Conservation (phyloP, 2,888 invertebrate species). For the Nomada fucata region DNA sequence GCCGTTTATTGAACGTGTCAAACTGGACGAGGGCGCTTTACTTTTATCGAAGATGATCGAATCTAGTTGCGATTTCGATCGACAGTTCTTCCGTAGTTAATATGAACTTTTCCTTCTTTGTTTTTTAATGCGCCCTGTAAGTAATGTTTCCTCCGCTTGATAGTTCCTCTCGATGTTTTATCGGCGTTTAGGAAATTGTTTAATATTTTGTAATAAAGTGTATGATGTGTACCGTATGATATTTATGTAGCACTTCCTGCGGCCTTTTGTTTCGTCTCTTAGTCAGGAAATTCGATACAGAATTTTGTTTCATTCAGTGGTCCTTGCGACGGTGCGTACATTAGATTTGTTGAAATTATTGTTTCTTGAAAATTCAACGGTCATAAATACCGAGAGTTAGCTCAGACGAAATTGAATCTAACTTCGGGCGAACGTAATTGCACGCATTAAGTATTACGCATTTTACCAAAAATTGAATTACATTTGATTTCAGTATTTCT, state of each 20-base stretch:
- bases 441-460: too few species aligned
- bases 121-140: neutral
- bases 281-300: neutral
- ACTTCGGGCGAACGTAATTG: too few species aligned
- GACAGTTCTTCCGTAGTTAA: neutral
- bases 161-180: neutral
- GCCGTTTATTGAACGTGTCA: conserved; percentile 45
- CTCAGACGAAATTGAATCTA: too few species aligned
- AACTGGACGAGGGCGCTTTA: conserved; percentile 26
- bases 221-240: neutral
- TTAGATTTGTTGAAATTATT: too few species aligned
- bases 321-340: neutral
- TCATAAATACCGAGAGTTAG: too few species aligned
- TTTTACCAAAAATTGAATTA: too few species aligned
- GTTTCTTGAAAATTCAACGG: too few species aligned
- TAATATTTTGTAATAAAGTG: neutral
- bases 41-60: conserved; percentile 25
- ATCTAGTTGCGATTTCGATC: conserved; percentile 22
- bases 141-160: neutral
- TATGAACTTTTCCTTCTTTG: neutral
- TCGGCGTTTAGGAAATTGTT: neutral
- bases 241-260: neutral
- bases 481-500: too few species aligned
- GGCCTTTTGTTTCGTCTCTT: neutral
- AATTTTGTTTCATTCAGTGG: neutral